phyloP scores from a whole-genome alignment of 2,797 vertebrate genomes.

The Emydoidea blandingii region DNA sequence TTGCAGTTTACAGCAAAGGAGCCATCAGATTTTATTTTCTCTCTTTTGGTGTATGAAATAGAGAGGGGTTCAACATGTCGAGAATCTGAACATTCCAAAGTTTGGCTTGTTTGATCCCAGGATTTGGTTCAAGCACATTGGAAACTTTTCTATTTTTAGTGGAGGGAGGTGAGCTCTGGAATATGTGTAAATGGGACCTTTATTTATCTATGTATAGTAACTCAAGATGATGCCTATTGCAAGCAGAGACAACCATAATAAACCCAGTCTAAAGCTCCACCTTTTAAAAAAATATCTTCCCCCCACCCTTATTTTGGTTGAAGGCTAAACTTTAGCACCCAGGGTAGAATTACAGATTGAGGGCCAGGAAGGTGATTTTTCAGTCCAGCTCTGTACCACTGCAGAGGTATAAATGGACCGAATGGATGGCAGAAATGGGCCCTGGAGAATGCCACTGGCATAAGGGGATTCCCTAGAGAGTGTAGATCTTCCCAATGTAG shows the following conservation, averaged over 20 bases:
- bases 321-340: not conserved
- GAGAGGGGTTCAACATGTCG: not conserved
- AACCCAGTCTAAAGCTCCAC: not conserved
- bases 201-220: constrained; percentile 36
- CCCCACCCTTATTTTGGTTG: not conserved
- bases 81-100: not conserved
- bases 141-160: not conserved
- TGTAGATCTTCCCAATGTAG: not conserved
- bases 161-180: not conserved
- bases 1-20: not conserved
- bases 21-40: not conserved
- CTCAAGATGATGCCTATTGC: not conserved
- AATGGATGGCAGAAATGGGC: not conserved
- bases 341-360: not conserved
- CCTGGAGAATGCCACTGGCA: rapidly evolving
- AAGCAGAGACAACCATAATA: not conserved
- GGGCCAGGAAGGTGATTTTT: not conserved
- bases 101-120: not conserved
- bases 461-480: rapidly evolving
- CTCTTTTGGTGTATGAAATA: not conserved
- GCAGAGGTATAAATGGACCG: not conserved
- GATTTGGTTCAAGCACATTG: not conserved
- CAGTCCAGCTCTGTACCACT: not conserved
- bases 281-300: not conserved
- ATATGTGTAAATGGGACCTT: rapidly evolving